A percentile compares a stretch with the other conserved stretches of the same genome.
phyloP scores from a whole-genome alignment of 2,113 vertebrate genomes.

The Aegithalos caudatus region DNA sequence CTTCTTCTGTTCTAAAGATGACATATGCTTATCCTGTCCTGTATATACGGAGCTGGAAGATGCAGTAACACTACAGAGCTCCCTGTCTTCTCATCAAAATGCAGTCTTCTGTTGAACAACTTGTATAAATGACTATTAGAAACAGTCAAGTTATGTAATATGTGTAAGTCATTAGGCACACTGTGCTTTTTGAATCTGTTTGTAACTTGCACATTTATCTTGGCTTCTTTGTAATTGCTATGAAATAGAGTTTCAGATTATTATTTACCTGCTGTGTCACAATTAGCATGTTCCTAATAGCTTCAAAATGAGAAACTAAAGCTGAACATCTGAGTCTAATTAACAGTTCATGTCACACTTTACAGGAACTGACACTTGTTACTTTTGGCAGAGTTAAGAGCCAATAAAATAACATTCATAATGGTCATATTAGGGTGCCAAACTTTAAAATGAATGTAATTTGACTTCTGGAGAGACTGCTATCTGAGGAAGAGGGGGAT shows the following conservation, averaged over 20 bases:
- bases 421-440: background rate
- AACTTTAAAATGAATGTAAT: background rate
- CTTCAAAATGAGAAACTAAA: background rate
- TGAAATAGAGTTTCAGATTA: background rate
- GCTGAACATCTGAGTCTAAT: background rate
- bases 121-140: background rate
- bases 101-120: background rate
- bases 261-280: constrained; percentile 30
- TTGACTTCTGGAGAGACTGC: background rate
- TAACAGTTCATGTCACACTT: background rate
- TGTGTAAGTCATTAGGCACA: background rate
- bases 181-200: background rate
- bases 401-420: background rate
- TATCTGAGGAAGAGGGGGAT: background rate
- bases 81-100: background rate
- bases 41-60: background rate
- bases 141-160: background rate
- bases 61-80: background rate
- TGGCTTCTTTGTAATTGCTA: background rate
- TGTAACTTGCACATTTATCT: background rate
- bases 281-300: background rate
- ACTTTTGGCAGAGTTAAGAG: background rate
- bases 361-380: background rate
- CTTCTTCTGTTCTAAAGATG: background rate
- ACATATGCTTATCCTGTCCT: background rate